phyloP scores from a whole-genome alignment of 2,888 invertebrate species.

The Palloptera scutellata region DNA sequence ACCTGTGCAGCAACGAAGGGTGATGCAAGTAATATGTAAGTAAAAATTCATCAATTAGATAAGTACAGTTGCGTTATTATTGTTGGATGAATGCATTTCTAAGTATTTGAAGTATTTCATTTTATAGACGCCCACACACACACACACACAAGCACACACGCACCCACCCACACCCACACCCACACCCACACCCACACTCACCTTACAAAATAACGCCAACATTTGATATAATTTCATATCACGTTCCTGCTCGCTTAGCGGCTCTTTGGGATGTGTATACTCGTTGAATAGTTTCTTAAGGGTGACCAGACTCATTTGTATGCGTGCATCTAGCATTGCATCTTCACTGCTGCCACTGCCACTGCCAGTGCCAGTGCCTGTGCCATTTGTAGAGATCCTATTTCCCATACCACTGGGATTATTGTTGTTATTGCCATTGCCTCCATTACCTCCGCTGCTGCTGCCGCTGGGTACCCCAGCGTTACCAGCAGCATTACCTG shows the following conservation, averaged over 20 bases:
- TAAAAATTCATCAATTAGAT: too few relatives aligned
- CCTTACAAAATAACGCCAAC: conserved; percentile 98
- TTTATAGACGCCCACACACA: too few relatives aligned
- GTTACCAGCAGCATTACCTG: conserved; percentile 52
- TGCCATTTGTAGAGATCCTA: conserved; percentile 51
- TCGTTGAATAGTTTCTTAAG: conserved; percentile 95
- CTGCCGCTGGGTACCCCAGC: conserved; percentile 66
- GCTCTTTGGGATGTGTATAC: conserved; percentile 87
- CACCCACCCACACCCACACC: too few relatives aligned
- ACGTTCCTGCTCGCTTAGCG: conserved; percentile 80
- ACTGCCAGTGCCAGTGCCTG: conserved; percentile 66
- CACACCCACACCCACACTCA: too few relatives aligned
- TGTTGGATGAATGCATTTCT: too few relatives aligned
- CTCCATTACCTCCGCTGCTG: conserved; percentile 53
- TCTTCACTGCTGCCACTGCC: conserved; percentile 27
- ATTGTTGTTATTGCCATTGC: conserved; percentile 21
- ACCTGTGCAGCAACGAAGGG: too few relatives aligned
- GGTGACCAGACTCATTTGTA: conserved; percentile 93
- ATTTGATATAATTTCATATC: conserved; percentile 96
- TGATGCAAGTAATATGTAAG: neutral
- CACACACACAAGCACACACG: too few relatives aligned
- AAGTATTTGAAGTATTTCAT: too few relatives aligned
- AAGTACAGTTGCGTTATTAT: too few relatives aligned
- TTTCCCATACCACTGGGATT: neutral
- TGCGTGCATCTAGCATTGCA: conserved; percentile 73